Evolutionary conservation across 2,888 invertebrate species (phyloP).

Genomic region (Matsumyia berberina): DNA sequence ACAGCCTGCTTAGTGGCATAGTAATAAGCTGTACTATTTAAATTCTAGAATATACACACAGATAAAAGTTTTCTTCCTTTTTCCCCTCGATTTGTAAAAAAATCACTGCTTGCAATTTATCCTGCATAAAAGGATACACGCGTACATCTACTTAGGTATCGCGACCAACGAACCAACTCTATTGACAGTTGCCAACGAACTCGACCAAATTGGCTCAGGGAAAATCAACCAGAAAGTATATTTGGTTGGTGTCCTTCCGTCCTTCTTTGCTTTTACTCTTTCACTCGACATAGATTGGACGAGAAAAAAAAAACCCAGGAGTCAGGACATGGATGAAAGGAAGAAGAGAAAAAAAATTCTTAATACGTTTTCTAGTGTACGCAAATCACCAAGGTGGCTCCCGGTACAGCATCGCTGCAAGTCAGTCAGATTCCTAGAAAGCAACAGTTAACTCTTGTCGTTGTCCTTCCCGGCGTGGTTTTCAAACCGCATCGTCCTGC

Average conservation of each 20-base stretch:
- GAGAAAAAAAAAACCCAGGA: neutral
- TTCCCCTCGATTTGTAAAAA: slow-evolving; percentile 26
- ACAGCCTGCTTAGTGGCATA: slow-evolving; percentile 57
- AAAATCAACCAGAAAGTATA: slow-evolving; percentile 66
- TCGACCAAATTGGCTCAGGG: slow-evolving; percentile 61
- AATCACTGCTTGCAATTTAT: slow-evolving; percentile 53
- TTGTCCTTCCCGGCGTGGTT: slow-evolving; percentile 44
- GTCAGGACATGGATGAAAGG: slow-evolving; percentile 4
- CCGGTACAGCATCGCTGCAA: slow-evolving; percentile 9
- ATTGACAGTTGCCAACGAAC: slow-evolving; percentile 63
- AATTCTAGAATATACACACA: slow-evolving; percentile 22
- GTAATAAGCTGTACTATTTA: slow-evolving; percentile 67
- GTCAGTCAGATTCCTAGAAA: slow-evolving; percentile 31
- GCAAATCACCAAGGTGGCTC: slow-evolving; percentile 56
- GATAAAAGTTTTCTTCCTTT: neutral
- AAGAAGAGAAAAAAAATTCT: slow-evolving; percentile 32
- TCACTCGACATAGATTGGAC: neutral
- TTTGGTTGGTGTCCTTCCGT: slow-evolving; percentile 36
- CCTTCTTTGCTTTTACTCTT: neutral
- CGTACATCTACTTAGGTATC: neutral
- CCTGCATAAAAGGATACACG: slow-evolving; percentile 23
- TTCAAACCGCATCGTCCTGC: slow-evolving; percentile 36
- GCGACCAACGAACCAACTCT: slow-evolving; percentile 43
- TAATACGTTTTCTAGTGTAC: slow-evolving; percentile 62
- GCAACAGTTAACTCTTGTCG: slow-evolving; percentile 63